Percentiles rank a stretch among this genome's conserved stretches.
Evolutionary conservation across 2,113 vertebrate species (phyloP).

Genomic region (Bostrychus sinensis): DNA sequence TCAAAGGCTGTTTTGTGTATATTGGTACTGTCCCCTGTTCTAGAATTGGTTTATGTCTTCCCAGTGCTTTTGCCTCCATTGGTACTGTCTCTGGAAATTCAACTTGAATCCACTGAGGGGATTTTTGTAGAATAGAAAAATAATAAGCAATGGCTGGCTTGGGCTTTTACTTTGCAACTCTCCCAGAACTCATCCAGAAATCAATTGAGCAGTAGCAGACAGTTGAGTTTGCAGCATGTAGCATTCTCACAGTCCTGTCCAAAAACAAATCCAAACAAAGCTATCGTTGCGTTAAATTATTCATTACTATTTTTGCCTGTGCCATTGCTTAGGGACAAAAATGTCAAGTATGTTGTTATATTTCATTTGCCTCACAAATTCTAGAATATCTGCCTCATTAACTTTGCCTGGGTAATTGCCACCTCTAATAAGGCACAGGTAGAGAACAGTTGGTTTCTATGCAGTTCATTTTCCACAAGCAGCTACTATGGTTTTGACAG

Average conservation of each 20-base stretch:
- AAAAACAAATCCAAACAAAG: not conserved
- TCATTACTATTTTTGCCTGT: not conserved
- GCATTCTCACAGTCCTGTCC: not conserved
- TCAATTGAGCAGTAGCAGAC: not conserved
- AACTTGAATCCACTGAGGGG: not conserved
- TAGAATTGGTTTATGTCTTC: no score
- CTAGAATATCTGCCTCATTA: conserved; percentile 3
- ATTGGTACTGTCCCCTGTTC: not conserved
- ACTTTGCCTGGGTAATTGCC: not conserved
- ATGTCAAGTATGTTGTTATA: not conserved
- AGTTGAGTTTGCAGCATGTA: not conserved
- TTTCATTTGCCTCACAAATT: not conserved
- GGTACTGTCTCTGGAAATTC: not conserved
- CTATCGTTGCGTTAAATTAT: not conserved
- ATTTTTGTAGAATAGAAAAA: no score
- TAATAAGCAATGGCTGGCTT: no score
- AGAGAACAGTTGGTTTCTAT: not conserved
- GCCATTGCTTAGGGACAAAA: not conserved
- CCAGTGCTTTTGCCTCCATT: not conserved
- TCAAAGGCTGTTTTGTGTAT: not conserved
- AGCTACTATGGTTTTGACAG: not conserved
- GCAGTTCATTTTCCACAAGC: conserved; percentile 2
- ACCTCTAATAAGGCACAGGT: conserved; percentile 6
- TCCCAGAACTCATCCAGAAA: no score
- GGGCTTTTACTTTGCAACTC: no score